phyloP scores from a whole-genome alignment of 2,888 invertebrate genomes.

The Epirrita christyi region DNA sequence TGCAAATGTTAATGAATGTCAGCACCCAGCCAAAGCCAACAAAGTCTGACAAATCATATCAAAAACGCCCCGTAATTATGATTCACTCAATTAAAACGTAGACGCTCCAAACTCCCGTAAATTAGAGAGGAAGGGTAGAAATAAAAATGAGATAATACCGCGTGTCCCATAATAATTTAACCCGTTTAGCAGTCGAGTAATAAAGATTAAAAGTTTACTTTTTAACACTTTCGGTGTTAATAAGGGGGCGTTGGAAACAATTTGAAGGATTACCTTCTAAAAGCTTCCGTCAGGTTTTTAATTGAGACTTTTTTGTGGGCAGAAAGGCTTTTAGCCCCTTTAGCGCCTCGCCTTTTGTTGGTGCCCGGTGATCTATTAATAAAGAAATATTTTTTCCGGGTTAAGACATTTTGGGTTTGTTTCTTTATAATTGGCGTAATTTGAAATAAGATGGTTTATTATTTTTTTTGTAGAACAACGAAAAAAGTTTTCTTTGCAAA shows the following conservation, averaged over 20 bases:
- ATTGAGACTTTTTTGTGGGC: constrained; percentile 84
- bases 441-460: constrained; percentile 43
- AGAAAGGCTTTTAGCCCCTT: constrained; percentile 83
- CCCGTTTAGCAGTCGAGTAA: constrained; percentile 83
- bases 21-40: constrained; percentile 27
- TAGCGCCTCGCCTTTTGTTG: constrained; percentile 71
- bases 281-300: constrained; percentile 85
- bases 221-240: constrained; percentile 85
- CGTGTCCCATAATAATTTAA: constrained; percentile 81
- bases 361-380: constrained; percentile 79
- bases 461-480: constrained; percentile 8
- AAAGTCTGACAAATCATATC: constrained; percentile 47
- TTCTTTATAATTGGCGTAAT: constrained; percentile 36
- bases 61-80: constrained; percentile 70
- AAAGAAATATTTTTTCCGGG: constrained; percentile 64
- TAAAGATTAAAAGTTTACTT: constrained; percentile 85
- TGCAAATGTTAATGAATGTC: constrained; percentile 14
- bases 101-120: constrained; percentile 70
- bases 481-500: no score
- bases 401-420: constrained; percentile 45
- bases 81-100: constrained; percentile 70
- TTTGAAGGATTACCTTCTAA: constrained; percentile 85
- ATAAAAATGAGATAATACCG: constrained; percentile 70
- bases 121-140: constrained; percentile 72
- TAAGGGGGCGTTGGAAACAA: constrained; percentile 85